Evolutionary conservation across 2,888 invertebrate species (phyloP).

Genomic region (Liodrosophila aerea): DNA sequence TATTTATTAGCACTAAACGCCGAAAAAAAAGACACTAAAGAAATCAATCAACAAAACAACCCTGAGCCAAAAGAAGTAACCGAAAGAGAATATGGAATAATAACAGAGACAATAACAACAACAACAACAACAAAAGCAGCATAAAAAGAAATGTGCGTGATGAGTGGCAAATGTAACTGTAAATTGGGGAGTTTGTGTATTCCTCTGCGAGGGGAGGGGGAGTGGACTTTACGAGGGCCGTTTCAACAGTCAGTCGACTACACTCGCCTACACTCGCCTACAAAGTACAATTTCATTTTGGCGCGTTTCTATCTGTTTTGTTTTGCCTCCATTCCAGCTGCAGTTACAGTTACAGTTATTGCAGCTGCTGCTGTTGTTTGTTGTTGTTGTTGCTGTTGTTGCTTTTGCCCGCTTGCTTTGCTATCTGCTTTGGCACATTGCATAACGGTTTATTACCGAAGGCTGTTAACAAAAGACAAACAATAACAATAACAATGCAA

Average conservation of each 20-base stretch:
- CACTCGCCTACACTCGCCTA: neutral
- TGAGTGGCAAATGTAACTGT: conserved; percentile 30
- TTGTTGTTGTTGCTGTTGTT: conserved; percentile 18
- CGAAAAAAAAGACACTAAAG: conserved; percentile 28
- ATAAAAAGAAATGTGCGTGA: conserved; percentile 29
- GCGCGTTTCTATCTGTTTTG: too few species aligned
- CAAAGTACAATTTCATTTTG: conserved; percentile 50
- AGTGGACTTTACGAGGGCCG: neutral
- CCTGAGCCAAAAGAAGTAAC: conserved; percentile 28
- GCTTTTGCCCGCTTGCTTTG: conserved; percentile 29
- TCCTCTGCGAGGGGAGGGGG: neutral
- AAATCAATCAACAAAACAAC: conserved; percentile 64
- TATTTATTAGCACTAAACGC: conserved; percentile 54
- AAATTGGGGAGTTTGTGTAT: conserved; percentile 24
- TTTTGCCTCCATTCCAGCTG: too few species aligned
- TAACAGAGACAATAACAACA: conserved; percentile 11
- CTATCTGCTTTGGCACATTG: conserved; percentile 65
- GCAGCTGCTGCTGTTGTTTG: conserved; percentile 36
- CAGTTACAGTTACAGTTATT: conserved; percentile 41
- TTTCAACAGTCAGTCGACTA: neutral
- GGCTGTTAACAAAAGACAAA: conserved; percentile 39
- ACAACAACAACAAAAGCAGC: conserved; percentile 17
- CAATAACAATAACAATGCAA: conserved; percentile 15
- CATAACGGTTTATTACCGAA: conserved; percentile 75
- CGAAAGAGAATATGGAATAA: neutral